phyloP scores from a whole-genome alignment of 1,140 invertebrate genomes.

The Penaeus japonicus region DNA sequence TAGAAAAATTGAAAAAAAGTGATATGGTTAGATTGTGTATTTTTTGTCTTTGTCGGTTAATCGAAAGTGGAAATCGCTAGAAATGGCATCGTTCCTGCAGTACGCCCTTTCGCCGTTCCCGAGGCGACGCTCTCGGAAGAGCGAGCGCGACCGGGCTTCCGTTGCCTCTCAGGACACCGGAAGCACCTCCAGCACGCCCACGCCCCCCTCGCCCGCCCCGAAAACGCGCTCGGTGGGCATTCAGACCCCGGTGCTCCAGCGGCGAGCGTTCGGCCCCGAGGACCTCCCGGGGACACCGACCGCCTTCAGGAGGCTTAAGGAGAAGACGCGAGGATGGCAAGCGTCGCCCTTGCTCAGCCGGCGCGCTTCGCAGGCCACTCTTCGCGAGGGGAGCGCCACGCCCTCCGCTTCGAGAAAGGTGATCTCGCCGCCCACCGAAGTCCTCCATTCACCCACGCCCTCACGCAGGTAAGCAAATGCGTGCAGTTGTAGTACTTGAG shows the following conservation, averaged over 20 bases:
- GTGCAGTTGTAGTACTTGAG: too few species aligned
- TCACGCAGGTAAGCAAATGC: too few species aligned
- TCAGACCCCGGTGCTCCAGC: conserved; percentile 10
- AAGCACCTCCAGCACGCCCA: neutral
- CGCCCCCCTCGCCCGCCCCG: neutral
- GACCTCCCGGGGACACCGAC: neutral
- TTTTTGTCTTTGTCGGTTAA: too few species aligned
- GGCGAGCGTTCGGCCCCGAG: neutral
- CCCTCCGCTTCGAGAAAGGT: neutral
- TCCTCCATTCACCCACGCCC: too few species aligned
- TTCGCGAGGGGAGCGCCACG: neutral
- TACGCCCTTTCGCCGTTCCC: conserved; percentile 45
- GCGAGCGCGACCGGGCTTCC: conserved; percentile 21
- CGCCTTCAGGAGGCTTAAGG: neutral
- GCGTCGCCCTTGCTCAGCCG: neutral
- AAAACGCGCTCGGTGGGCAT: conserved; percentile 49
- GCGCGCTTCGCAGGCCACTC: neutral
- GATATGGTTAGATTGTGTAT: too few species aligned
- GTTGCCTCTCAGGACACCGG: conserved; percentile 31
- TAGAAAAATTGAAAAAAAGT: too few species aligned
- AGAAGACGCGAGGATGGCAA: neutral
- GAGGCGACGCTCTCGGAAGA: conserved; percentile 3
- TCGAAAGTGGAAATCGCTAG: neutral
- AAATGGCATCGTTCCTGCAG: conserved; percentile 45
- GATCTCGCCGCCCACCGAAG: too few species aligned